Evolutionary conservation across 2,888 invertebrate species (phyloP).

Genomic region (Herminia tarsipennalis): DNA sequence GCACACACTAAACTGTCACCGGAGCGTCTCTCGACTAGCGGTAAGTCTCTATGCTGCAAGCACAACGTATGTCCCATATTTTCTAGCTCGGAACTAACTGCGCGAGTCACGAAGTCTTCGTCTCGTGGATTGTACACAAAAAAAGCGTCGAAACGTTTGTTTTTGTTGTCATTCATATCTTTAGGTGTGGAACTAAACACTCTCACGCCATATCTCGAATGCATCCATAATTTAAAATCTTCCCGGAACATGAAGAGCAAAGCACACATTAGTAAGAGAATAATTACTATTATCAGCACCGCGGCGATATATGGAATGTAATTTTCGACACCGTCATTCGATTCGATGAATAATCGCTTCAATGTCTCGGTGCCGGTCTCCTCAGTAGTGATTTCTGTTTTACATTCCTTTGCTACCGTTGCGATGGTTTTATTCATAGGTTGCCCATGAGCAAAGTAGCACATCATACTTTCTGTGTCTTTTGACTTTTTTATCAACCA

Average conservation of each 20-base stretch:
- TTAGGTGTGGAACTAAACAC: constrained; percentile 87
- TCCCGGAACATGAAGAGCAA: constrained; percentile 91
- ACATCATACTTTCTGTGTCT: constrained; percentile 88
- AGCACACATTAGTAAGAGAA: constrained; percentile 88
- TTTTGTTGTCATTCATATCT: constrained; percentile 85
- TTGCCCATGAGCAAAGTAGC: constrained; percentile 85
- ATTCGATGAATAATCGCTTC: constrained; percentile 86
- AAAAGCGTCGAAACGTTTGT: constrained; percentile 94
- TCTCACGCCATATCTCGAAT: constrained; percentile 91
- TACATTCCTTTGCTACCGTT: constrained; percentile 83
- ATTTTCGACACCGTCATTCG: constrained; percentile 88
- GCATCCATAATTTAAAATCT: constrained; percentile 92
- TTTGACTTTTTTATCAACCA: constrained; percentile 89
- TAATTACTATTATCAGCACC: constrained; percentile 88
- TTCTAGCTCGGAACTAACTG: constrained; percentile 90
- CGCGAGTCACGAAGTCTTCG: constrained; percentile 89
- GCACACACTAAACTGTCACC: constrained; percentile 83
- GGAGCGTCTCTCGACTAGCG: constrained; percentile 85
- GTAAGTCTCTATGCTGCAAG: constrained; percentile 88
- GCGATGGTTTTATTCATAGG: constrained; percentile 82
- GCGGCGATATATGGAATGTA: constrained; percentile 91
- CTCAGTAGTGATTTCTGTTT: constrained; percentile 87
- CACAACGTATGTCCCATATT: constrained; percentile 87
- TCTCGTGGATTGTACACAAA: constrained; percentile 94
- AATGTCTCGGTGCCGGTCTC: constrained; percentile 86